phyloP scores from a whole-genome alignment of 2,113 vertebrate species.

The Protobothrops flavoviridis region DNA sequence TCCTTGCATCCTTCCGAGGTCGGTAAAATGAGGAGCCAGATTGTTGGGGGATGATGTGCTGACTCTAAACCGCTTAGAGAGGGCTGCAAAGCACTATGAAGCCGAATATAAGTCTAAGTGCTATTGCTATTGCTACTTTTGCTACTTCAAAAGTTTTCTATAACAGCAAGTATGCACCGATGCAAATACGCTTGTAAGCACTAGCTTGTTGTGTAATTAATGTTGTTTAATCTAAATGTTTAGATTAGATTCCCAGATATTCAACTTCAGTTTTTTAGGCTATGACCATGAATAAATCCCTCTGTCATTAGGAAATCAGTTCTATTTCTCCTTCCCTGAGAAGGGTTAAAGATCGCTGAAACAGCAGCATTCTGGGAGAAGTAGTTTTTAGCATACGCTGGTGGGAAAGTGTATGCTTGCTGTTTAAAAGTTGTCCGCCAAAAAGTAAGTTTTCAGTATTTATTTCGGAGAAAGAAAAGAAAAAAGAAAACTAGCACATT shows the following conservation, averaged over 20 bases:
- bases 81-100: background rate
- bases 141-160: background rate
- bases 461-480: too few species aligned
- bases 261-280: background rate
- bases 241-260: background rate
- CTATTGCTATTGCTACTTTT: background rate
- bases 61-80: background rate
- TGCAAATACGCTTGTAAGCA: background rate
- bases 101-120: background rate
- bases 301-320: background rate
- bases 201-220: background rate
- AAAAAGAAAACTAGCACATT: background rate
- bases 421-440: background rate
- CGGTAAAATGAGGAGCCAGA: background rate
- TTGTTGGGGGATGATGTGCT: background rate
- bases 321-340: fast-evolving
- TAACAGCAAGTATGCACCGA: background rate
- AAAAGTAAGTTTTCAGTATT: slow-evolving; percentile 45
- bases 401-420: background rate
- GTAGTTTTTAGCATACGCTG: slow-evolving; percentile 30
- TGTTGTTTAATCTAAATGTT: background rate
- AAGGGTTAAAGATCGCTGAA: background rate
- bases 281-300: background rate
- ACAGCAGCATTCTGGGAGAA: slow-evolving; percentile 34
- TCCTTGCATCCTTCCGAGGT: background rate